Evolutionary conservation across 2,888 invertebrate species (phyloP), one percentile per base, ranked within the genome.

Genomic region (Folsomia manolachei): DNA sequence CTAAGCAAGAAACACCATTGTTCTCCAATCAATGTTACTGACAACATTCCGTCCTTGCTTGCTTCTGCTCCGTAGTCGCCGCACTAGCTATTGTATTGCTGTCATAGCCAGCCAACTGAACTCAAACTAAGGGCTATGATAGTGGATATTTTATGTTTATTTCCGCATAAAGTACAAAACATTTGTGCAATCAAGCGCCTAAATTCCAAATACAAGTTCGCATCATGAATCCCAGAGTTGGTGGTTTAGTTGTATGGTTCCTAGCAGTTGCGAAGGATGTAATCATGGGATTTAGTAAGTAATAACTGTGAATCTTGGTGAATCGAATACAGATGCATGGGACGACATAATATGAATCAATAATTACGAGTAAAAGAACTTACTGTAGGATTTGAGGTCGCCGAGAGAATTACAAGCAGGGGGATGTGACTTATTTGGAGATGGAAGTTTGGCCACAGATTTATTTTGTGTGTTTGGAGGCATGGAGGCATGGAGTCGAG

Each of bases 311-410:
- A 39, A 39, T 39, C 39, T 39, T 39, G 39, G 39, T 39, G 39
- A 14, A 39, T 39, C 39, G 4, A 39, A 39, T 39, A 14, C 14
- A 39, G 7, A 39, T 39, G 14, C 39, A 14, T 39, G 7, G 14
- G 39, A 39, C 14, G n/a, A n/a, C n/a, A n/a, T n/a, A n/a, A 39
- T 39, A 39, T 39, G 14, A 39, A 39, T 39, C 7, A 39, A 39
- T 39, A 39, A 39, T 39, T 23, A n/a, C n/a, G 24, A 23, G 23
- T n/a, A 62, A 60, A 60, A 24, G 26, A 4, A 87, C 88, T 88
- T 84, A 89, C 89, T 89, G 85, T 89, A 89, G 78, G 88, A 86
- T 86, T 89, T 89, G 80, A 89, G 86, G 83, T 88, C 88, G 82
- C 87, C 86, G 80, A 88, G 82, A 76, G 84, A 85, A 76, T 84